Evolutionary conservation across 2,797 vertebrate species (phyloP).

Genomic region (Hafferia zeledoni): DNA sequence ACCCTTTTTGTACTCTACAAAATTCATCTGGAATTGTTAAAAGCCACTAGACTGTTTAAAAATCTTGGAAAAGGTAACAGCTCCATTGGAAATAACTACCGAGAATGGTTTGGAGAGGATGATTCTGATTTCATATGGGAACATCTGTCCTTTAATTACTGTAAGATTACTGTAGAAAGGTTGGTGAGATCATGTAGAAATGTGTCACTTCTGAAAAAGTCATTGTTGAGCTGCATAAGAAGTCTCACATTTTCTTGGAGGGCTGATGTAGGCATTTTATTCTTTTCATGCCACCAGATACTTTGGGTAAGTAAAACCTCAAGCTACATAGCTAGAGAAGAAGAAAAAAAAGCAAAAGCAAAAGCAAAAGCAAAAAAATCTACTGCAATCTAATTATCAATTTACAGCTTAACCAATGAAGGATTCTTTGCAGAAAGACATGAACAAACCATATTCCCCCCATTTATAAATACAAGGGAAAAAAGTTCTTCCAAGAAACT

Average conservation of each 20-base stretch:
- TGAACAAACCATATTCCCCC: accelerated
- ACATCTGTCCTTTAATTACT: background rate
- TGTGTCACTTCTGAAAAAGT: background rate
- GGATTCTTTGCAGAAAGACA: background rate
- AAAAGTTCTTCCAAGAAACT: background rate
- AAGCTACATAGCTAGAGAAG: background rate
- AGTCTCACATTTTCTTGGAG: background rate
- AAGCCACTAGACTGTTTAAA: background rate
- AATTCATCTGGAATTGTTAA: background rate
- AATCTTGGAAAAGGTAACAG: background rate
- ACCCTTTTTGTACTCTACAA: background rate
- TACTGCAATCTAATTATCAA: background rate
- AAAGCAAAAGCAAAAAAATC: background rate
- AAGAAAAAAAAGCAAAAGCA: background rate
- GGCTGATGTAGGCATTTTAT: background rate
- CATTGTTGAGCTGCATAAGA: accelerated
- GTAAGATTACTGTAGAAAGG: background rate
- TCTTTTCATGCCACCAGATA: background rate
- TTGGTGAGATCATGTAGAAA: background rate
- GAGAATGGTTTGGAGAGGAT: background rate
- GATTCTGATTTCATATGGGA: background rate
- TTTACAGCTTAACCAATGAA: background rate
- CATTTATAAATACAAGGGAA: background rate
- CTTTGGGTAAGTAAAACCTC: background rate
- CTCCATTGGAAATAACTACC: background rate